phyloP scores from a whole-genome alignment of 2,797 vertebrate species.

The Bradypus variegatus region DNA sequence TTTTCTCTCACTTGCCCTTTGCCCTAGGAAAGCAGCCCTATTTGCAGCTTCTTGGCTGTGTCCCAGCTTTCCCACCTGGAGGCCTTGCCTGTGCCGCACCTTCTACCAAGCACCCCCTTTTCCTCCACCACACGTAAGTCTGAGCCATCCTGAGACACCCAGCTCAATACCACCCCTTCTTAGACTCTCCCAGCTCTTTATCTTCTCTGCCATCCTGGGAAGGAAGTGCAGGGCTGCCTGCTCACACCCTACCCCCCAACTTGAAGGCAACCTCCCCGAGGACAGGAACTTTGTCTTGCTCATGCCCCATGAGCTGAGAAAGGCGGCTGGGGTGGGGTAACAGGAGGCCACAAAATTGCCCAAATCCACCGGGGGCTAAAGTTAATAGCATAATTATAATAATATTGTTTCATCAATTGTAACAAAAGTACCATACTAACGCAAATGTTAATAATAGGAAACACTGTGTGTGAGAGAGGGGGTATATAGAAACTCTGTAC shows the following conservation, averaged over 20 bases:
- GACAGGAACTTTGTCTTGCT: not conserved
- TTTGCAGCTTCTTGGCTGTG: not conserved
- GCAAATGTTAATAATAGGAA: too few relatives aligned
- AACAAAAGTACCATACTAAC: too few relatives aligned
- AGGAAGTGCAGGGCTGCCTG: not conserved
- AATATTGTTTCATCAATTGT: too few relatives aligned
- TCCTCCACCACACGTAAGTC: not conserved
- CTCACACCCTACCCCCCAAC: not conserved
- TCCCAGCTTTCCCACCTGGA: not conserved
- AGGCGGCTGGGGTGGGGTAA: not conserved
- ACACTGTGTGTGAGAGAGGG: too few relatives aligned
- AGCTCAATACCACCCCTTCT: too few relatives aligned
- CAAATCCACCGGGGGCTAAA: not conserved
- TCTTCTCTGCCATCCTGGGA: not conserved
- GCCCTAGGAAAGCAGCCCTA: not conserved
- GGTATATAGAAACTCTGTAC: too few relatives aligned
- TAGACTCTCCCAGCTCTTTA: not conserved
- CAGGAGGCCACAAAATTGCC: not conserved
- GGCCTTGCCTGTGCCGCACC: not conserved
- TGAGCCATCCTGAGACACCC: not conserved
- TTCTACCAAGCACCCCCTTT: not conserved
- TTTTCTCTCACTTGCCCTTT: not conserved
- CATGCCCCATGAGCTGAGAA: not conserved
- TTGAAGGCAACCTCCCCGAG: not conserved
- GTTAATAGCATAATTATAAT: too few relatives aligned